phyloP scores from a whole-genome alignment of 2,888 invertebrate genomes.

The Drosophila colorata region DNA sequence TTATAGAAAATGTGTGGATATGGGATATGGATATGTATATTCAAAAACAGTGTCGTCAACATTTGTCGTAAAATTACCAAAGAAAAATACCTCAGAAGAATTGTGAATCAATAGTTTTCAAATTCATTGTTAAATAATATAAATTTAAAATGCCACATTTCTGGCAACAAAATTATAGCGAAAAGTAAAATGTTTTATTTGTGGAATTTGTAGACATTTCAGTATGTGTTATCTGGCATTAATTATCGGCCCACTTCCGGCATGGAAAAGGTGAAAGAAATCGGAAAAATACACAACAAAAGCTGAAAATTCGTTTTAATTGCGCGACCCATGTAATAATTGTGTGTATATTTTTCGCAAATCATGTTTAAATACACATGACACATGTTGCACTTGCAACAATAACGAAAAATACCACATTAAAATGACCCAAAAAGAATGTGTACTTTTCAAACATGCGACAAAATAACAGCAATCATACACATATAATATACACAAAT shows the following conservation, averaged over 20 bases:
- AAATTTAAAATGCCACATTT: too few species aligned
- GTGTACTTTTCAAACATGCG: slow-evolving; percentile 60
- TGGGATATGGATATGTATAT: too few species aligned
- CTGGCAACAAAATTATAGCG: too few species aligned
- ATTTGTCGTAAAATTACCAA: too few species aligned
- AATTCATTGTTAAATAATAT: too few species aligned
- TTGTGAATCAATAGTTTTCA: too few species aligned
- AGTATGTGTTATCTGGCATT: slow-evolving; percentile 6
- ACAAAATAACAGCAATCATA: slow-evolving; percentile 46
- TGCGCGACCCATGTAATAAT: slow-evolving; percentile 35
- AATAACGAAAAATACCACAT: slow-evolving; percentile 25
- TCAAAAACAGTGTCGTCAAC: too few species aligned
- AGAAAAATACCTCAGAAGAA: too few species aligned
- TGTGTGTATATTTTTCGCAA: slow-evolving; percentile 22
- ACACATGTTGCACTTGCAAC: slow-evolving; percentile 45
- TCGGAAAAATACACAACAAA: slow-evolving; percentile 10
- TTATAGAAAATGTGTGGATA: too few species aligned
- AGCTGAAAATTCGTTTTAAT: neutral
- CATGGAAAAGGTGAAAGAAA: slow-evolving; percentile 13
- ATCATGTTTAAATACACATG: slow-evolving; percentile 43
- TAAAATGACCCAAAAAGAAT: slow-evolving; percentile 62
- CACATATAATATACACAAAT: slow-evolving; percentile 26
- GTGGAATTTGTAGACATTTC: neutral
- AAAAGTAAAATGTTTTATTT: slow-evolving; percentile 28
- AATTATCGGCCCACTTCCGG: slow-evolving; percentile 45